Conservation (phyloP, 2,888 invertebrate species). For the Brachypalpus laphriformis region DNA sequence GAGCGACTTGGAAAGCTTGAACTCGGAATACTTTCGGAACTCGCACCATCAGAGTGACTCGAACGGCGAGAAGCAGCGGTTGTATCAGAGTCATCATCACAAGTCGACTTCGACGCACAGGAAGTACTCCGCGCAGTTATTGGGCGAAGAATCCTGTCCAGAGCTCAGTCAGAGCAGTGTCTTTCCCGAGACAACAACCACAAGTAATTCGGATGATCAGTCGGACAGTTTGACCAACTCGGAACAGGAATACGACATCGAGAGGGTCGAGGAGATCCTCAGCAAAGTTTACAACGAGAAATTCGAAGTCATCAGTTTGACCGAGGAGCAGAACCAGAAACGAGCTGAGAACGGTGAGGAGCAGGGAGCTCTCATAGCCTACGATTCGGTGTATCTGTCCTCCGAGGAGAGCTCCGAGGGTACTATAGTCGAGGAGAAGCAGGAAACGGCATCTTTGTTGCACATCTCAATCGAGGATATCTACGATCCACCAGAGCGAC, state of each 20-base stretch:
- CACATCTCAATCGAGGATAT: constrained; percentile 81
- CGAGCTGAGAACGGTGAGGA: constrained; percentile 45
- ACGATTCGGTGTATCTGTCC: constrained; percentile 82
- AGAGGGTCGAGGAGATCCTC: constrained; percentile 80
- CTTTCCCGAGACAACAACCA: constrained; percentile 80
- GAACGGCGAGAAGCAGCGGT: constrained; percentile 78
- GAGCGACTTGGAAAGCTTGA: constrained; percentile 83
- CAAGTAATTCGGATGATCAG: constrained; percentile 82
- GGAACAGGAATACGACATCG: constrained; percentile 81
- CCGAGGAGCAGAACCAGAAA: constrained; percentile 76
- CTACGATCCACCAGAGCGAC: constrained; percentile 77
- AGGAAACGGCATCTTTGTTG: constrained; percentile 77
- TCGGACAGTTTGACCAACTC: constrained; percentile 80
- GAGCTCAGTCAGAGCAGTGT: constrained; percentile 81
- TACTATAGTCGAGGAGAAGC: constrained; percentile 78
- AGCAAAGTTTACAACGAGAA: constrained; percentile 76
- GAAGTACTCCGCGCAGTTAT: constrained; percentile 66
- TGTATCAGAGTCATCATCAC: constrained; percentile 77
- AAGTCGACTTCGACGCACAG: constrained; percentile 69
- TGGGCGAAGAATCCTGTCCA: constrained; percentile 78
- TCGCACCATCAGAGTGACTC: constrained; percentile 81
- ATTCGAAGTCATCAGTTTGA: constrained; percentile 80
- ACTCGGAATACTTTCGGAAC: constrained; percentile 83
- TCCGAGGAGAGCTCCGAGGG: constrained; percentile 82
- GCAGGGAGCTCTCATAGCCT: constrained; percentile 78